These are phyloP conservation scores for Drosophila dunni DNA, from an alignment of 1,140 invertebrate species.

Conservation along the genomic window DNA sequence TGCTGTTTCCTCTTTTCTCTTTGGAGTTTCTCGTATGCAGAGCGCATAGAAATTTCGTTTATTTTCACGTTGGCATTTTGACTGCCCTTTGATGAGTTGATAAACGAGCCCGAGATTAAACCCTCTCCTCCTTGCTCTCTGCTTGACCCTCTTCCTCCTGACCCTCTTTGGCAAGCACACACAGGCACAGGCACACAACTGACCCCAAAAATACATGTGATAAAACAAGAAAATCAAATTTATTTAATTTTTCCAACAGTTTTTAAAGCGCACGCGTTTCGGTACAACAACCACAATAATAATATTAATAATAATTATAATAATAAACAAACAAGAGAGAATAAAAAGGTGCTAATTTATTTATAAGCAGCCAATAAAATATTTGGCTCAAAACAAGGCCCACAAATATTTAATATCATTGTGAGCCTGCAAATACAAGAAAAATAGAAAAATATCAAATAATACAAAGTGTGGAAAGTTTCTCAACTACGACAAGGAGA, in stretches of 20 bases:
- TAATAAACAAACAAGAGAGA: conserved; percentile 21
- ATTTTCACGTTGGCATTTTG: conserved; percentile 68
- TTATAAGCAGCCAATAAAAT: conserved; percentile 51
- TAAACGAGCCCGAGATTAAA: conserved; percentile 54
- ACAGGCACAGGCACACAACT: conserved; percentile 16
- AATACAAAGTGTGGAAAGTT: conserved; percentile 57
- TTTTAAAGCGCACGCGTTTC: conserved; percentile 58
- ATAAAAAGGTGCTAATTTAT: conserved; percentile 72
- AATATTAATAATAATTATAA: conserved; percentile 18
- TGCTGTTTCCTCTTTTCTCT: neutral
- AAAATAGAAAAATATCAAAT: conserved; percentile 13
- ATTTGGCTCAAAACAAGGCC: conserved; percentile 35
- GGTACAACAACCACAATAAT: conserved; percentile 22
- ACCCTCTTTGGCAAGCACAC: neutral
- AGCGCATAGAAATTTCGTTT: conserved; percentile 68
- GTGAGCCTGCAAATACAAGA: conserved; percentile 14
- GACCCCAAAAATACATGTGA: conserved; percentile 50
- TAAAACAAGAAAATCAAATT: conserved; percentile 46
- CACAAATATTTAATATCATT: conserved; percentile 20
- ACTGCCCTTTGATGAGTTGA: conserved; percentile 76
- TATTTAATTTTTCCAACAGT: conserved; percentile 53
- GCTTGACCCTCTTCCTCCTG: neutral
- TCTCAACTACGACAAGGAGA: conserved; percentile 27
- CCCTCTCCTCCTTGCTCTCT: neutral
- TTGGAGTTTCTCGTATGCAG: conserved; percentile 35